These are phyloP conservation scores for Platycheirus albimanus DNA, from an alignment of 2,888 invertebrate genomes.

Conservation along the genomic window DNA sequence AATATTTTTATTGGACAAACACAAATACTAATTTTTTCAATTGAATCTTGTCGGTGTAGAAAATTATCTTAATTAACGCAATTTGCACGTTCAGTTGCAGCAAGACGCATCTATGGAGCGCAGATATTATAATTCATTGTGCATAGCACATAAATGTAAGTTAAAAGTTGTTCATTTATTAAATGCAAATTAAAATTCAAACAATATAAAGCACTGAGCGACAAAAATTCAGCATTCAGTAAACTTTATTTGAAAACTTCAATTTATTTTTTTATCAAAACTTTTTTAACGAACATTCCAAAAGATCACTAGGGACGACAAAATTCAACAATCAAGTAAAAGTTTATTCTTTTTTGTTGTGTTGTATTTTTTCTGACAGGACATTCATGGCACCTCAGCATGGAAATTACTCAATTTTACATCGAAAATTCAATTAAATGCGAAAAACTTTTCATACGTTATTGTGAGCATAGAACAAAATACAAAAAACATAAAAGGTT, in stretches of 20 bases:
- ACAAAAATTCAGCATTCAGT: not conserved
- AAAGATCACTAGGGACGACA: conserved; percentile 47
- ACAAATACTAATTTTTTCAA: no score
- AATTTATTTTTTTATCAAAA: conserved; percentile 17
- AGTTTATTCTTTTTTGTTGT: not conserved
- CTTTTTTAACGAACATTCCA: conserved; percentile 22
- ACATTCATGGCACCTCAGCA: conserved; percentile 24
- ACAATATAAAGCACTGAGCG: no score
- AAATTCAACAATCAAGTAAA: conserved; percentile 5
- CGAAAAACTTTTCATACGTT: conserved; percentile 43
- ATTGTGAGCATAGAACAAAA: not conserved
- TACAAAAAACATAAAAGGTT: conserved; percentile 21
- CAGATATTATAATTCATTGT: no score
- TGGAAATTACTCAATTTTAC: conserved; percentile 34
- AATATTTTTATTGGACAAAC: no score
- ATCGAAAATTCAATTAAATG: conserved; percentile 57
- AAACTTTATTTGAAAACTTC: conserved; percentile 33
- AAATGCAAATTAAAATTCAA: no score
- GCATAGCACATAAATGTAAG: no score
- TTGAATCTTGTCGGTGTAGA: no score
- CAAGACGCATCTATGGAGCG: no score
- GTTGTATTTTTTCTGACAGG: not conserved
- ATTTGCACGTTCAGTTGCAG: no score
- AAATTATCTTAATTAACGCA: no score
- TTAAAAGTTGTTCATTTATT: no score